phyloP scores from a whole-genome alignment of 2,113 vertebrate species.

The Piprites chloris region DNA sequence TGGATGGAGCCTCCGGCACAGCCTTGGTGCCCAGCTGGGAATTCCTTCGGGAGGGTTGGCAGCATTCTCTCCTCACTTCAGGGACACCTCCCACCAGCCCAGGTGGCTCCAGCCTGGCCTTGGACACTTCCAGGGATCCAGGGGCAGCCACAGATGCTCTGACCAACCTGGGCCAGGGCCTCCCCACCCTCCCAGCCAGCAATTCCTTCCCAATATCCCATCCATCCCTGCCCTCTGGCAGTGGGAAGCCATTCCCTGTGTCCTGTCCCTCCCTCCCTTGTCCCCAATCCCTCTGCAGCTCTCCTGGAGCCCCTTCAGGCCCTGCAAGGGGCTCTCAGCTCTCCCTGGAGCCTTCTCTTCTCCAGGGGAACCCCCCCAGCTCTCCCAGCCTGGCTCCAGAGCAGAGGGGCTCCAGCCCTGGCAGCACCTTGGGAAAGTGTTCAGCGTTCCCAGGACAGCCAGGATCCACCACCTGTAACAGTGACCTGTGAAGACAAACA shows the following conservation, averaged over 20 bases:
- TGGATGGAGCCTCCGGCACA: not conserved
- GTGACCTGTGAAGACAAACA: not conserved
- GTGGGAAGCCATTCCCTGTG: not conserved
- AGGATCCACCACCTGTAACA: not conserved
- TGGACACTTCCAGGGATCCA: fast-evolving
- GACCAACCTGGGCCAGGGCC: not conserved
- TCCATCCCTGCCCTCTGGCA: not conserved
- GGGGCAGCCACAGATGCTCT: not conserved
- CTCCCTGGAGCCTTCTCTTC: not conserved
- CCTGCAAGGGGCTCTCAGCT: not conserved
- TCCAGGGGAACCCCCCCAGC: not conserved
- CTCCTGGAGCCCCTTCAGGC: not conserved
- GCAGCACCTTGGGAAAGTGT: not conserved
- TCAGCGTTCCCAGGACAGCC: not conserved
- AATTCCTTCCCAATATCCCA: not conserved
- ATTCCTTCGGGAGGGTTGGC: fast-evolving
- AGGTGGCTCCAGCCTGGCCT: fast-evolving
- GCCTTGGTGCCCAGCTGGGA: fast-evolving
- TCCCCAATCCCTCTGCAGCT: not conserved
- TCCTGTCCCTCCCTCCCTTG: not conserved
- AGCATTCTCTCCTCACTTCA: not conserved
- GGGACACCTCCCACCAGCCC: fast-evolving
- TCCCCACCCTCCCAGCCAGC: not conserved
- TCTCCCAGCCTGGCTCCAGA: not conserved
- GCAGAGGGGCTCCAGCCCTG: not conserved